Evolutionary conservation across 37 sponge, comb jelly and placozoan genomes (phyloP), one percentile per base, ranked within the genome.

Genomic region (Axinella damicornis): DNA sequence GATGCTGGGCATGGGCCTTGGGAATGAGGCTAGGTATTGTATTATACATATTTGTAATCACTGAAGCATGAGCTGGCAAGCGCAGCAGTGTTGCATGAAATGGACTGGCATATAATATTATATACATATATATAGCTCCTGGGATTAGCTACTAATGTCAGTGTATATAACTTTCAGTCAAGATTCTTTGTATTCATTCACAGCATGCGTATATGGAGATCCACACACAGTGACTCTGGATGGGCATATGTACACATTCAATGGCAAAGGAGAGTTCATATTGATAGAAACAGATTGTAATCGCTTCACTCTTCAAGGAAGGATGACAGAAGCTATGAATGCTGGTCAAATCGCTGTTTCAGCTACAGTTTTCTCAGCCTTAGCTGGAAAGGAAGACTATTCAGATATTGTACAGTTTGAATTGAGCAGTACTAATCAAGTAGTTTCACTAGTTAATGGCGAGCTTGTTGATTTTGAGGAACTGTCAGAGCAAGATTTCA

Each of bases 191-290:
- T 59, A 58, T 59, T n/a, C 53, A 24, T 73, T 46, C 83, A 28
- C 53, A 92, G 92, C 88, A 37, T 92, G 84, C 46, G 46, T 74
- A 17, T 87, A 73, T 74, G 92, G 92, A 40, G 92, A 92, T 74
- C 92, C 92, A 53, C 92, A 92, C 59, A 66, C 87, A 19, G 81
- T 92, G 27, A 92, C 92, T 28, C 72, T 92, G 78, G 92, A 92
- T 87, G 83, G 79, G 0, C 64, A 65, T 35, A 76, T 71, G 53
- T 91, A 91, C 83, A 86, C 91, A 18, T 91, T 91, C 73, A 91
- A 91, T 81, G 91, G 91, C 17, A 82, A 82, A 32, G 92, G 92
- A 83, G 92, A 92, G 69, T 92, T 84, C 65, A 69, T 67, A 19
- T 65, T 92, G 14, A 87, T 92, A 53, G 76, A 87, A 57, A 92